Evolutionary conservation across 1,140 invertebrate genomes (phyloP).

Genomic region (Tetragonula clypearis): DNA sequence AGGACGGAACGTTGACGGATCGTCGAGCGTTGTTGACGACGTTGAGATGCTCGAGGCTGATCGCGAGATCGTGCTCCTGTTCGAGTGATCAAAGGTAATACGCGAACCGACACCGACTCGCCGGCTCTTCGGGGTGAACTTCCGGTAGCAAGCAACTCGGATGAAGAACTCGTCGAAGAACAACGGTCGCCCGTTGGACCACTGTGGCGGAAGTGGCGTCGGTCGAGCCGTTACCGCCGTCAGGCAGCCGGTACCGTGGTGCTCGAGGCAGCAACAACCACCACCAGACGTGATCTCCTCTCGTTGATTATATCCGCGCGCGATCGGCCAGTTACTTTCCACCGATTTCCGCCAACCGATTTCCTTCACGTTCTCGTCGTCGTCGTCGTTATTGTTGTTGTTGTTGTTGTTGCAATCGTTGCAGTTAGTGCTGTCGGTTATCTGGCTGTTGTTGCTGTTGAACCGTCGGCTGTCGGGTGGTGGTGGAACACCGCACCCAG

Average conservation of each 20-base stretch:
- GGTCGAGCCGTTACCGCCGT: slow-evolving; percentile 2
- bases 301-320: slow-evolving; percentile 6
- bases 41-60: not conserved
- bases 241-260: slow-evolving; percentile 1
- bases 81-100: no score
- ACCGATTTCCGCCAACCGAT: not conserved
- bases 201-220: not conserved
- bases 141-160: not conserved
- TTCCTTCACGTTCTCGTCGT: not conserved
- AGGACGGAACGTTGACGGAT: no score
- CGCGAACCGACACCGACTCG: not conserved
- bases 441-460: slow-evolving; percentile 36
- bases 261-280: not conserved
- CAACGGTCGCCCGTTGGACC: not conserved
- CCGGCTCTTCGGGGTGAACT: not conserved
- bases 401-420: slow-evolving; percentile 27
- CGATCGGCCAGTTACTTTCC: not conserved
- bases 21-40: no score
- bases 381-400: not conserved
- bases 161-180: not conserved
- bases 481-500: slow-evolving; percentile 80
- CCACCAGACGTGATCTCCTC: slow-evolving; percentile 19
- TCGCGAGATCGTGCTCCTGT: not conserved
- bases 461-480: slow-evolving; percentile 65
- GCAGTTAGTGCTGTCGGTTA: slow-evolving; percentile 24